Evolutionary conservation across 2,113 vertebrate species (phyloP), one percentile per base, ranked within the genome.

Genomic region (Rhagologus leucostigma): DNA sequence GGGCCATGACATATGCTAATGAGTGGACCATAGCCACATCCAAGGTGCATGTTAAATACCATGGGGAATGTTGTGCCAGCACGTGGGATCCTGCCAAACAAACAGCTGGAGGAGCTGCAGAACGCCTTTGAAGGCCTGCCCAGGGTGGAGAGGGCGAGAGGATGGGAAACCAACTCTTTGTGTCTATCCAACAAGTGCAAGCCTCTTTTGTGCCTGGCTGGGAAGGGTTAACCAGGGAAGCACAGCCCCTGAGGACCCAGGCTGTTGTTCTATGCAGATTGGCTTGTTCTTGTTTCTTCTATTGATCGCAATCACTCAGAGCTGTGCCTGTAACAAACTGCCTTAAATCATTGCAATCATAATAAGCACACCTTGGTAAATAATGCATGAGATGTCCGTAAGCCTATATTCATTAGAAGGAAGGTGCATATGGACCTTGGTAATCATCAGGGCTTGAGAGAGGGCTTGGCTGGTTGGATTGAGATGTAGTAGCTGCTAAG

Each of bases 261-360:
- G 37, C 86, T 84, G 82, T 70, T 95, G 85, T 91, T 93, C 80
- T 94, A 87, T 91, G 88, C 81, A 96, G 90, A 96, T 83, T 95
- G 95, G 95, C 95, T 94, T 93, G 83, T 90, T 92, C 82, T 92
- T 93, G 95, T 96, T 97, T 91, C 91, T 89, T 44, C 91, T 92
- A 97, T 97, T 93, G 97, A 97, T 97, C 83, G 73, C 44, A 93
- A 93, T 97, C 97, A 92, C 93, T 93, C 93, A 83, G 95, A 92
- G 95, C 94, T 97, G 87, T 93, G 93, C 87, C 87, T 86, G 79
- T 88, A 94, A 97, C 95, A 97, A 97, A 97, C 95, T 93, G 95
- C 94, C 96, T 96, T 97, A 91, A 97, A 97, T 98, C 95, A 98
- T 64, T 96, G 95, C 95, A 96, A 95, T 93, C 91, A 97, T 93